phyloP scores from a whole-genome alignment of 2,113 vertebrate species.

The Halcyon senegalensis region DNA sequence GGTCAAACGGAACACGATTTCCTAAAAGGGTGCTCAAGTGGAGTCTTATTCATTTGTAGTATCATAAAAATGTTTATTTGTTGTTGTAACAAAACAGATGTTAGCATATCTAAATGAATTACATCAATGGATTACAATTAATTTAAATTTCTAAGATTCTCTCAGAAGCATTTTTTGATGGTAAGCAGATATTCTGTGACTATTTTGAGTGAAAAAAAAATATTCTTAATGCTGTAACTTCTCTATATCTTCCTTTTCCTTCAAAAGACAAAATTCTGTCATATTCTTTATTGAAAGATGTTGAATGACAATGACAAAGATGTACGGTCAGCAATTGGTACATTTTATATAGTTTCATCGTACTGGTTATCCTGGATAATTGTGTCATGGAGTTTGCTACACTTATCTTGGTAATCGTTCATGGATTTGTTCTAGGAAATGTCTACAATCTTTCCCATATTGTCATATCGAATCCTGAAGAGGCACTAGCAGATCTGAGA shows the following conservation, averaged over 20 bases:
- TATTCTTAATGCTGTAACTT: neutral
- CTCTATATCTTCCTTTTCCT: neutral
- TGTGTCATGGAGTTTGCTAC: neutral
- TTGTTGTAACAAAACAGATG: neutral
- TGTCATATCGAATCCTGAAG: neutral
- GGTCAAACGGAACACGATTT: neutral
- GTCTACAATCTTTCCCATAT: neutral
- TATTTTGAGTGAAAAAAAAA: neutral
- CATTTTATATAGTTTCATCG: neutral
- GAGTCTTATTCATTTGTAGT: neutral
- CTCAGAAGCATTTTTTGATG: neutral
- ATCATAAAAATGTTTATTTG: neutral
- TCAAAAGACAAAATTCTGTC: neutral
- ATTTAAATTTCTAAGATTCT: neutral
- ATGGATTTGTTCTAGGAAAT: neutral
- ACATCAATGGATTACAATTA: neutral
- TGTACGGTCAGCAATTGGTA: fast-evolving
- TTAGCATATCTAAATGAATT: neutral
- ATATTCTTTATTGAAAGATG: too few species aligned
- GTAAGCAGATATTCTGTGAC: neutral
- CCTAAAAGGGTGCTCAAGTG: neutral
- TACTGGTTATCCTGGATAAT: neutral
- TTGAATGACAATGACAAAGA: neutral
- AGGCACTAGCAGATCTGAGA: neutral
- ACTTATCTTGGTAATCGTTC: neutral